Evolutionary conservation across 2,113 vertebrate species (phyloP), one percentile per base, ranked within the genome.

Genomic region (Capreolus pygargus): DNA sequence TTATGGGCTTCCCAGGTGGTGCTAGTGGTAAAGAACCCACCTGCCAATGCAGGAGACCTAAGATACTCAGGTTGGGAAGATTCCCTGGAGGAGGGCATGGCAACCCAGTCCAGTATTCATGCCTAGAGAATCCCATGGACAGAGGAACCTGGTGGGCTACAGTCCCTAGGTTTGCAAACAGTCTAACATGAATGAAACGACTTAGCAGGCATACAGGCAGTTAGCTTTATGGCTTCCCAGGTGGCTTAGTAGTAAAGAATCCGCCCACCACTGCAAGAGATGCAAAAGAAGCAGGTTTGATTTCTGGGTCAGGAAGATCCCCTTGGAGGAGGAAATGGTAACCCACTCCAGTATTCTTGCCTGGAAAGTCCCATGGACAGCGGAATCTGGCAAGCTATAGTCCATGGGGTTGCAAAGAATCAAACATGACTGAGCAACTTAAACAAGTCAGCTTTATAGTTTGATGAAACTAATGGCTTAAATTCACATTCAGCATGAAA

Each of bases 401-500:
- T 43, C 39, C 39, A 43, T 76, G 70, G 12, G 23, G 36, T 43
- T 76, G 39, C 70, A 43, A 43, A 76, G 39, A 74, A 74, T 74
- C 67, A 74, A n/a, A 74, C 33, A 4, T 67, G 64, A 67, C 67
- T 39, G 36, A 74, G 19, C 36, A 74, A 39, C 67, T 74, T 74
- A 74, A 74, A 43, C 70, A 76, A 86, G 28, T 93, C n/a, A 93
- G n/a, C 82, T 97, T 97, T 91, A 50, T 70, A 92, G 81, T 82
- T 83, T 97, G 85, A 61, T 81, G 50, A 90, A 91, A 89, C 28
- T 84, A 84, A 96, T 90, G 81, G n/a, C 58, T 97, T 97, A 90
- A 89, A 85, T 15, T 79, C 36, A 92, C 25, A 13, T 39, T 92
- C 21, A 78, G 19, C 39, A 82, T 55, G 47, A 33, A 91, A 93